phyloP scores from a whole-genome alignment of 2,797 vertebrate species.

The Malacoctenus gilli region DNA sequence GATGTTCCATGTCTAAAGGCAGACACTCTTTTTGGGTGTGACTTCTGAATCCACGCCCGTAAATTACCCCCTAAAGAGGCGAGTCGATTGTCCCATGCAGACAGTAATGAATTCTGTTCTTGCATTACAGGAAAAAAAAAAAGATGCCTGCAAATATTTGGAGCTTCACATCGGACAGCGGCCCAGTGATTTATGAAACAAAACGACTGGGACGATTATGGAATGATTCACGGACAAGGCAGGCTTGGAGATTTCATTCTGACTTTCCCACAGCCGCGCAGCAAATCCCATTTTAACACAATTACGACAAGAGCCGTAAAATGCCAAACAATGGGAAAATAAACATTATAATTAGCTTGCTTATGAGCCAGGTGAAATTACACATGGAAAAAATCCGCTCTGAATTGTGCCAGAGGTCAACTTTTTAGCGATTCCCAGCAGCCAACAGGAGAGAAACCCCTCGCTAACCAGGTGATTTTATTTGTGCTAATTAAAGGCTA shows the following conservation, averaged over 20 bases:
- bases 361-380: constrained; percentile 37
- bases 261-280: constrained; percentile 15
- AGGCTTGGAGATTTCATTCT: constrained; percentile 37
- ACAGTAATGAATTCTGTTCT: constrained; percentile 52
- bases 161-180: constrained; percentile 40
- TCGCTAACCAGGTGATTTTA: constrained; percentile 48
- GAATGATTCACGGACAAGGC: constrained; percentile 24
- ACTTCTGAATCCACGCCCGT: constrained; percentile 65
- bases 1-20: constrained; percentile 76
- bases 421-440: constrained; percentile 36
- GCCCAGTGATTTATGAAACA: constrained; percentile 52
- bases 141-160: constrained; percentile 48
- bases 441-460: constrained; percentile 26
- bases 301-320: constrained; percentile 30
- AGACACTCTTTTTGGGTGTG: constrained; percentile 71
- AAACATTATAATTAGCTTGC: constrained; percentile 44
- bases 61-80: constrained; percentile 67
- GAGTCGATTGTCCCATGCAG: constrained; percentile 56
- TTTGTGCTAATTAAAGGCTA: constrained; percentile 64
- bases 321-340: constrained; percentile 41
- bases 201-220: constrained; percentile 39
- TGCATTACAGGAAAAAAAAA: constrained; percentile 45
- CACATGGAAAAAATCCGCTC: constrained; percentile 44
- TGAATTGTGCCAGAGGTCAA: constrained; percentile 41
- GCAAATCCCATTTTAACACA: constrained; percentile 30